Percentiles rank a stretch among this genome's conserved stretches.
Conservation (phyloP, 1,140 invertebrate genomes). For the Oncopodura yosiiana region DNA sequence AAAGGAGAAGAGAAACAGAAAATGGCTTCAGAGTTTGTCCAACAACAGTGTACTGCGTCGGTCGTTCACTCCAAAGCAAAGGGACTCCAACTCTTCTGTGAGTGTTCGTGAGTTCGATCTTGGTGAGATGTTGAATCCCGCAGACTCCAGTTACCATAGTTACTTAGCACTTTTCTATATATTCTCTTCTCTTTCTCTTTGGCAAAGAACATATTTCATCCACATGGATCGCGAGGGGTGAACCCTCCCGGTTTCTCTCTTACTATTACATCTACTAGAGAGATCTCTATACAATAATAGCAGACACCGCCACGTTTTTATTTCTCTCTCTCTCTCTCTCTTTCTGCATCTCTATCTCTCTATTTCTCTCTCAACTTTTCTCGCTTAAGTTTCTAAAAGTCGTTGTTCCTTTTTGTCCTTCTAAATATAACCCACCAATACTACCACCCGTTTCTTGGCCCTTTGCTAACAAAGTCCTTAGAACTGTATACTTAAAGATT, state of each 20-base stretch:
- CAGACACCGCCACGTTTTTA: background rate
- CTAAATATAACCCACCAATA: no score
- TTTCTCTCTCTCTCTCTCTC: background rate
- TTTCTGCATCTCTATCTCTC: no score
- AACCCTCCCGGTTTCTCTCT: conserved; percentile 17
- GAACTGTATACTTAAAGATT: no score
- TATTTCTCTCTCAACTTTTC: no score
- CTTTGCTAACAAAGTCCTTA: no score
- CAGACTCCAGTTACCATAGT: conserved; percentile 33
- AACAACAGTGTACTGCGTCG: conserved; percentile 25
- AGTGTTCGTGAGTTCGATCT: conserved; percentile 25
- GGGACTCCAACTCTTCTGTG: background rate
- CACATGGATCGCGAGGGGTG: conserved; percentile 10
- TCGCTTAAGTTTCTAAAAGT: no score
- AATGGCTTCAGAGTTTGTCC: conserved; percentile 34
- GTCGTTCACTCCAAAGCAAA: conserved; percentile 5
- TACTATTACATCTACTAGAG: conserved; percentile 3
- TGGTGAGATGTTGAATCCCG: conserved; percentile 26
- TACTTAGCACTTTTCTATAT: background rate
- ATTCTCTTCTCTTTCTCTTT: background rate
- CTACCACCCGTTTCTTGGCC: no score
- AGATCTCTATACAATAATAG: background rate
- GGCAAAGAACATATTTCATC: conserved; percentile 28
- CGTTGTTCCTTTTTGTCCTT: no score
- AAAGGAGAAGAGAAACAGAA: conserved; percentile 20